A percentile compares a stretch with the other conserved stretches of the same genome.
These are phyloP conservation scores for Drosophila kikkawai DNA, from an alignment of 1,140 invertebrate genomes.

Conservation along the genomic window DNA sequence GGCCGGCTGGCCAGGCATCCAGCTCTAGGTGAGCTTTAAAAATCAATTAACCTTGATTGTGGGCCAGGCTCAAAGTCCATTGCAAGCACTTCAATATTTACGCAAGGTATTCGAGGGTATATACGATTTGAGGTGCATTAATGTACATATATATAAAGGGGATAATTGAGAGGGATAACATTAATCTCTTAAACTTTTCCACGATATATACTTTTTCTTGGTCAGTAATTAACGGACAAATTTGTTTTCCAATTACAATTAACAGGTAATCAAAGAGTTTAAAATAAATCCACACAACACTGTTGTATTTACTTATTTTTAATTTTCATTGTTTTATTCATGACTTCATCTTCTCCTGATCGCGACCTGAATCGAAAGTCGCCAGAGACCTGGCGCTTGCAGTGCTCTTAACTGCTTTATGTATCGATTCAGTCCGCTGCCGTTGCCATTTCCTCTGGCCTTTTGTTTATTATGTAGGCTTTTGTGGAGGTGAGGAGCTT, in stretches of 20 bases:
- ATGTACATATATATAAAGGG: too few species aligned
- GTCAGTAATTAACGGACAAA: neutral
- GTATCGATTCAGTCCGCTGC: conserved; percentile 25
- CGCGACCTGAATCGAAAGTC: conserved; percentile 8
- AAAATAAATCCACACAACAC: neutral
- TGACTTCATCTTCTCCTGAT: conserved; percentile 13
- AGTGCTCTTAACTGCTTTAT: conserved; percentile 11
- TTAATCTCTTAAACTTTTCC: neutral
- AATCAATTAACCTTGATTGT: conserved; percentile 85
- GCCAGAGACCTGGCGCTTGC: conserved; percentile 1
- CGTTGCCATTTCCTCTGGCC: conserved; percentile 30
- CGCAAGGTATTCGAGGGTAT: conserved; percentile 1
- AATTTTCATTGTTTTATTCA: conserved; percentile 15
- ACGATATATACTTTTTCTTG: neutral
- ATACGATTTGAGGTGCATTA: neutral
- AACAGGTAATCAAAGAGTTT: neutral
- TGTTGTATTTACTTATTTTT: neutral
- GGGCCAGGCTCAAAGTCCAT: conserved; percentile 46
- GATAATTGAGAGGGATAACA: neutral
- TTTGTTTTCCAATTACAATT: conserved; percentile 6
- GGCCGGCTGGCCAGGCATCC: conserved; percentile 5
- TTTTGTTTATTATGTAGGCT: conserved; percentile 71
- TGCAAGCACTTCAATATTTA: conserved; percentile 29
- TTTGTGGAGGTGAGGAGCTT: neutral
- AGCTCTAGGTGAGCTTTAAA: conserved; percentile 66